A percentile compares a stretch with the other conserved stretches of the same genome.
These are phyloP conservation scores for Pteropus alecto DNA, from an alignment of 2,113 vertebrate genomes.

Conservation along the genomic window DNA sequence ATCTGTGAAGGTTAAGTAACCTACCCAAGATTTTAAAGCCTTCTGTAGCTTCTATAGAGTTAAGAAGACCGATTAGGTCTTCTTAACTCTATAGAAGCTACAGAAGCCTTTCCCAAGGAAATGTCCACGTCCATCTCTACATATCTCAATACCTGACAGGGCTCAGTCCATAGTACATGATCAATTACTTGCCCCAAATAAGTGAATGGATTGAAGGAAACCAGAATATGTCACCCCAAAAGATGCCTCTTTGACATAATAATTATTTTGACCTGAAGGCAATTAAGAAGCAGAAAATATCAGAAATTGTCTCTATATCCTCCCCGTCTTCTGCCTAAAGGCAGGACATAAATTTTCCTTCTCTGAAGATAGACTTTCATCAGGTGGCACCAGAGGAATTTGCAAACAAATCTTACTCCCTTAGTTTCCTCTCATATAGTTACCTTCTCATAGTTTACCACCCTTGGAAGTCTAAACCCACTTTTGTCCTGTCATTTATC, in stretches of 20 bases:
- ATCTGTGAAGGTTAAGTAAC: no score
- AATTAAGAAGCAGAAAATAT: neutral
- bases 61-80: no score
- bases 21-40: no score
- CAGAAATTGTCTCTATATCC: neutral
- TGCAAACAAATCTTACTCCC: neutral
- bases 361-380: neutral
- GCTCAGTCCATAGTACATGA: neutral
- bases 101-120: neutral
- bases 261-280: neutral
- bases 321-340: neutral
- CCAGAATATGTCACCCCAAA: neutral
- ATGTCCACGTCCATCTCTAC: neutral
- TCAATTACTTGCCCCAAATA: neutral
- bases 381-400: neutral
- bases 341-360: neutral
- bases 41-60: no score
- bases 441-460: neutral
- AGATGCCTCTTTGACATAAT: neutral
- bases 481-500: neutral
- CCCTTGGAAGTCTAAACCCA: neutral
- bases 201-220: neutral
- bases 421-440: neutral
- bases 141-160: neutral
- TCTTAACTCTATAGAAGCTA: neutral